A percentile compares a stretch with the other conserved stretches of the same genome.
Evolutionary conservation across 2,113 vertebrate species (phyloP).

Genomic region (Colius striatus): DNA sequence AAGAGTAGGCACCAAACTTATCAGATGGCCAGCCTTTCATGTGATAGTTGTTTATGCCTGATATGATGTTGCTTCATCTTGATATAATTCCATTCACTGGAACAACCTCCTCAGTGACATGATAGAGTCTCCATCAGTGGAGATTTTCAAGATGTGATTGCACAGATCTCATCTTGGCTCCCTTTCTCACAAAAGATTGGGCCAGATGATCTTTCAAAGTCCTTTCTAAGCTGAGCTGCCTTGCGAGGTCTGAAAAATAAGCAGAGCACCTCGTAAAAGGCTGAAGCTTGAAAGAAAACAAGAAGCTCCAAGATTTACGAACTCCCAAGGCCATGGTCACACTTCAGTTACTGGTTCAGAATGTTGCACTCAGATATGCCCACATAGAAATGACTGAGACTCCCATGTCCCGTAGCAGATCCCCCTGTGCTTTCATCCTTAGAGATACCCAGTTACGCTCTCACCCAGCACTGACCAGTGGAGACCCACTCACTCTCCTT

Average conservation of each 20-base stretch:
- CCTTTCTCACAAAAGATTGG: background rate
- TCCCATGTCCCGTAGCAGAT: background rate
- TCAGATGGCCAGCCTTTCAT: background rate
- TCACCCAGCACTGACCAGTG: background rate
- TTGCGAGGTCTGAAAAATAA: background rate
- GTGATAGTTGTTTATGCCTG: background rate
- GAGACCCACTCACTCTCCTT: background rate
- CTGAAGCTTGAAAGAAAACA: background rate
- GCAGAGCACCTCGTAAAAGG: background rate
- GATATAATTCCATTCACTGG: background rate
- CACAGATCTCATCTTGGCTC: background rate
- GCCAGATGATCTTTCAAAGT: background rate
- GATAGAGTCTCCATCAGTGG: background rate
- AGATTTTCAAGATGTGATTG: background rate
- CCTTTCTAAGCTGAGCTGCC: background rate
- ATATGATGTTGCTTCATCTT: background rate
- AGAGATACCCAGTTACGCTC: background rate
- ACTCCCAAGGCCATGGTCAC: accelerated
- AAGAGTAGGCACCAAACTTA: background rate
- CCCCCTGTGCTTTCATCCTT: background rate
- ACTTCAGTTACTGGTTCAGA: background rate
- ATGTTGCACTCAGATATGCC: background rate
- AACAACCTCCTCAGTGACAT: background rate
- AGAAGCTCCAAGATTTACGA: background rate
- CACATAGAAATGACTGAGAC: background rate